phyloP scores from a whole-genome alignment of 2,888 invertebrate species.

The Heteromyza rotundicornis region DNA sequence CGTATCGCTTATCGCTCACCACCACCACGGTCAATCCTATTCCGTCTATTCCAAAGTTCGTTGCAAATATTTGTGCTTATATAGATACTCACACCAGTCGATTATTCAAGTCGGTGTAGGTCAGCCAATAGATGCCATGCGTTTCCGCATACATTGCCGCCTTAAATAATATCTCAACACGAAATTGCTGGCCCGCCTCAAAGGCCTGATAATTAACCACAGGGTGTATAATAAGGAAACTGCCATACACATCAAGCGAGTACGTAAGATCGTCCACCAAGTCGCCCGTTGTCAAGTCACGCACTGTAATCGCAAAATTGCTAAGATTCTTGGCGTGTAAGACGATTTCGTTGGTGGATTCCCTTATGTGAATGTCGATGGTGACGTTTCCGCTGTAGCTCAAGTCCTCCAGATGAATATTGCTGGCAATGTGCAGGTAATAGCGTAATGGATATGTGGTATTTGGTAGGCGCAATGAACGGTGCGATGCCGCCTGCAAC shows the following conservation, averaged over 20 bases:
- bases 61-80: too few relatives aligned
- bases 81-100: slow-evolving; percentile 56
- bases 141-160: slow-evolving; percentile 68
- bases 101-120: slow-evolving; percentile 59
- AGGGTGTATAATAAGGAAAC: slow-evolving; percentile 50
- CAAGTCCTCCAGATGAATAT: slow-evolving; percentile 46
- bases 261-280: slow-evolving; percentile 44
- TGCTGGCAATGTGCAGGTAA: slow-evolving; percentile 55
- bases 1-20: too few relatives aligned
- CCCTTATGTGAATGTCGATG: slow-evolving; percentile 48
- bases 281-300: slow-evolving; percentile 27
- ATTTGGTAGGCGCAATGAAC: slow-evolving; percentile 65
- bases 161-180: slow-evolving; percentile 65
- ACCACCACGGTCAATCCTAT: too few relatives aligned
- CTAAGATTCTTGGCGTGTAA: slow-evolving; percentile 52
- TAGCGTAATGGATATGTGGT: slow-evolving; percentile 67
- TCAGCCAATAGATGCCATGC: slow-evolving; percentile 71
- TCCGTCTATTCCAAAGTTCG: too few relatives aligned
- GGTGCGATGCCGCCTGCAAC: background rate
- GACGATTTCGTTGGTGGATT: slow-evolving; percentile 53
- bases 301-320: slow-evolving; percentile 44
- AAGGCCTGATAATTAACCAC: slow-evolving; percentile 47
- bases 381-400: slow-evolving; percentile 52
- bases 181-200: slow-evolving; percentile 47
- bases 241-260: slow-evolving; percentile 37